phyloP scores from a whole-genome alignment of 2,113 vertebrate genomes.

The Pionites leucogaster region DNA sequence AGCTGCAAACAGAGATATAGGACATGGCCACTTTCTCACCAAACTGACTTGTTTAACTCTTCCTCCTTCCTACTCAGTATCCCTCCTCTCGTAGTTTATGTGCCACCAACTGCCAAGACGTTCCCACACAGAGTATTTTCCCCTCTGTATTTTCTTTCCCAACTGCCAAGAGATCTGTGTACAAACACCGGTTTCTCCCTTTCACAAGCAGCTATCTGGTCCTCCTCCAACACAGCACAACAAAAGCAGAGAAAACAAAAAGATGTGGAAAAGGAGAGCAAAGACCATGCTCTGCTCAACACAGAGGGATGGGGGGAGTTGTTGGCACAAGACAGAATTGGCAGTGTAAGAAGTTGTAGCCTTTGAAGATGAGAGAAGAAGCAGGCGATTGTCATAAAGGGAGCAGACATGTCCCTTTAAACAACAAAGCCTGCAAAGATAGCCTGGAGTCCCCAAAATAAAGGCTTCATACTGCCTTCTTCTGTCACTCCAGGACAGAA shows the following conservation, averaged over 20 bases:
- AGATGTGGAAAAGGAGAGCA: neutral
- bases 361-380: slow-evolving; percentile 65
- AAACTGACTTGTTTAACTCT: neutral
- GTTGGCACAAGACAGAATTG: slow-evolving; percentile 8
- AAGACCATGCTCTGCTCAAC: neutral
- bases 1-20: neutral
- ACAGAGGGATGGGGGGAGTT: neutral
- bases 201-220: neutral
- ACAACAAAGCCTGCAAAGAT: slow-evolving; percentile 60
- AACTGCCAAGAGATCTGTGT: neutral
- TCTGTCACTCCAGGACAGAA: slow-evolving; percentile 44
- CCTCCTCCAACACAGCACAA: neutral
- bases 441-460: slow-evolving; percentile 52
- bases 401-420: neutral
- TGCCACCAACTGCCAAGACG: neutral
- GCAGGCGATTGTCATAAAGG: slow-evolving; percentile 22
- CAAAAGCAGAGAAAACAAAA: neutral
- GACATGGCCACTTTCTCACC: neutral
- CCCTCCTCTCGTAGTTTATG: neutral
- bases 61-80: neutral
- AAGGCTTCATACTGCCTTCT: slow-evolving; percentile 43
- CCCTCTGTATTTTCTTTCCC: neutral
- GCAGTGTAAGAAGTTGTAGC: neutral
- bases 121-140: neutral
- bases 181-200: slow-evolving; percentile 4